phyloP scores from a whole-genome alignment of 1,140 invertebrate genomes.

The Leptinotarsa defecta region DNA sequence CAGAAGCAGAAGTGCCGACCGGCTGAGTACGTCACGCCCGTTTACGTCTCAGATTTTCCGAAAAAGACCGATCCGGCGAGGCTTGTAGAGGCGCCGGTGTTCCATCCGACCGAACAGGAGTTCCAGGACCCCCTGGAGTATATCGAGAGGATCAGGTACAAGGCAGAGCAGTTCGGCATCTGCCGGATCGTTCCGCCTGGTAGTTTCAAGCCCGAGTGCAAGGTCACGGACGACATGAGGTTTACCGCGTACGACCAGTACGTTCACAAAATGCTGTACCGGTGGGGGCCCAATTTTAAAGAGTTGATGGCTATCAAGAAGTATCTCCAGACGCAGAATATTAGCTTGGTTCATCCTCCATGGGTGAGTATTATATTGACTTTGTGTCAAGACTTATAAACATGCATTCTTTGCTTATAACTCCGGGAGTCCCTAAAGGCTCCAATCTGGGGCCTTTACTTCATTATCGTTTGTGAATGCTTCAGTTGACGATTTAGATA shows the following conservation, averaged over 20 bases:
- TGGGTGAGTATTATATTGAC: constrained; percentile 62
- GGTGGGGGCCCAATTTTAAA: constrained; percentile 88
- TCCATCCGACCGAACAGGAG: constrained; percentile 75
- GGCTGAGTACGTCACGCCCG: constrained; percentile 53
- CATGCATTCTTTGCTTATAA: too few relatives aligned
- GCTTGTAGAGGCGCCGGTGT: constrained; percentile 81
- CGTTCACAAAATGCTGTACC: constrained; percentile 83
- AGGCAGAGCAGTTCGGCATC: constrained; percentile 83
- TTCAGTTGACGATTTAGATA: background rate
- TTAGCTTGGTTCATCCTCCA: constrained; percentile 75
- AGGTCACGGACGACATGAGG: constrained; percentile 84
- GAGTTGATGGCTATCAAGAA: constrained; percentile 86
- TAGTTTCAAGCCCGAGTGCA: constrained; percentile 86
- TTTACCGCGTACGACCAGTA: constrained; percentile 88
- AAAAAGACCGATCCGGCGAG: constrained; percentile 60
- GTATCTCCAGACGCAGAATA: constrained; percentile 78
- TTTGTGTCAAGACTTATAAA: background rate
- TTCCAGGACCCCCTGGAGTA: constrained; percentile 83
- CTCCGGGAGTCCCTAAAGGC: background rate
- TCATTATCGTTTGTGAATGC: background rate
- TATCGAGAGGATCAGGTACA: constrained; percentile 80
- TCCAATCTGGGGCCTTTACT: background rate
- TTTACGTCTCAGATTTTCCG: constrained; percentile 63
- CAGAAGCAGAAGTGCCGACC: constrained; percentile 47
- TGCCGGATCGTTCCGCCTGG: constrained; percentile 88